phyloP scores from a whole-genome alignment of 1,140 invertebrate genomes.

The Adelges cooleyi region DNA sequence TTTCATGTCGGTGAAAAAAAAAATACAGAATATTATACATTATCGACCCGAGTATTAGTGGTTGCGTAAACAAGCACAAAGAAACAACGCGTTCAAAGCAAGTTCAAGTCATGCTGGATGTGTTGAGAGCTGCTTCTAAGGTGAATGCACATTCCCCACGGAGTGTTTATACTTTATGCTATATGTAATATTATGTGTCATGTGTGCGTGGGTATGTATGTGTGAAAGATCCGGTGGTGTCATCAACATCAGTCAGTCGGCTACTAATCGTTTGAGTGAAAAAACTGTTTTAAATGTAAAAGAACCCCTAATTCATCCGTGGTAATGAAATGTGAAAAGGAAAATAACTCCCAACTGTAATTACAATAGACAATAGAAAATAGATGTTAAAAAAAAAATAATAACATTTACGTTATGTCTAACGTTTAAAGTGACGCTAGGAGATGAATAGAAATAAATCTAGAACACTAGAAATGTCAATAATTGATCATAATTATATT shows the following conservation, averaged over 20 bases:
- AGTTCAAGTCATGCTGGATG: conserved; percentile 8
- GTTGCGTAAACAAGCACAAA: conserved; percentile 19
- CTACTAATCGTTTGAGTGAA: neutral
- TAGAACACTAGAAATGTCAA: too few relatives aligned
- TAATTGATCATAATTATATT: too few relatives aligned
- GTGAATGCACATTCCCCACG: conserved; percentile 5
- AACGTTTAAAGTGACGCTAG: too few relatives aligned
- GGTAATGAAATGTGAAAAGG: neutral
- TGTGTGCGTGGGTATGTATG: neutral
- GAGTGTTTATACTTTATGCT: too few relatives aligned
- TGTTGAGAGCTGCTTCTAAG: neutral
- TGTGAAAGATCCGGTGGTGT: neutral
- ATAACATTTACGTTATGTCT: too few relatives aligned
- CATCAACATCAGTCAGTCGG: neutral
- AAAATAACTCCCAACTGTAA: too few relatives aligned
- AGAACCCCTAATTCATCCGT: neutral
- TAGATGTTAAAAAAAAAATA: too few relatives aligned
- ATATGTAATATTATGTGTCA: too few relatives aligned
- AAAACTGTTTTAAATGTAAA: neutral
- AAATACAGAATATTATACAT: neutral
- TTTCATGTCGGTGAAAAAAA: conserved; percentile 17
- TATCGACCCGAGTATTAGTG: neutral
- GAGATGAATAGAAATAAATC: too few relatives aligned
- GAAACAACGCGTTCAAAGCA: conserved; percentile 9
- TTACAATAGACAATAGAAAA: too few relatives aligned